phyloP scores from a whole-genome alignment of 2,888 invertebrate genomes.

The Beris chalybata region DNA sequence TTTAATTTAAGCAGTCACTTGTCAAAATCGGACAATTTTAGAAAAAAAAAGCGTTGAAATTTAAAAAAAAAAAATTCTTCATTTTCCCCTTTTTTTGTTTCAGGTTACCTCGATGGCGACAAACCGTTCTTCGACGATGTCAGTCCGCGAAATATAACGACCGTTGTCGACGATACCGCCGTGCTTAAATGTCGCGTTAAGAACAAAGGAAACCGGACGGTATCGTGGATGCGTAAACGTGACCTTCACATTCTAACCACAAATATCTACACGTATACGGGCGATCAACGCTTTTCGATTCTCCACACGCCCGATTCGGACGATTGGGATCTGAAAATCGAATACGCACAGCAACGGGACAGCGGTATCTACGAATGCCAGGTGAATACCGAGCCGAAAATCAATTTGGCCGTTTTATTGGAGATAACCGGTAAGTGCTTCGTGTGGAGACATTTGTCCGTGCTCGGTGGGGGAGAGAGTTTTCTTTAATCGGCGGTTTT shows the following conservation, averaged over 20 bases:
- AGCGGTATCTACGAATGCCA: slow-evolving; percentile 87
- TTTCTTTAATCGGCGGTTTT: no score
- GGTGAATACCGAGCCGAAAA: slow-evolving; percentile 88
- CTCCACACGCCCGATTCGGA: slow-evolving; percentile 81
- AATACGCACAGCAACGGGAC: slow-evolving; percentile 81
- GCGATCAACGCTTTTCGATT: slow-evolving; percentile 83
- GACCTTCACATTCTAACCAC: slow-evolving; percentile 80
- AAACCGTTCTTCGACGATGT: slow-evolving; percentile 86
- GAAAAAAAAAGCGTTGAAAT: no score
- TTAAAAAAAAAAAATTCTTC: no score
- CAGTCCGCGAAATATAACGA: slow-evolving; percentile 78
- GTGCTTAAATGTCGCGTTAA: slow-evolving; percentile 81
- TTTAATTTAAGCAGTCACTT: no score
- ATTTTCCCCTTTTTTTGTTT: slow-evolving; percentile 15
- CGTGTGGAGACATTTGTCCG: no score
- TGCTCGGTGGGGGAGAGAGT: no score
- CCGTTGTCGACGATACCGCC: slow-evolving; percentile 81
- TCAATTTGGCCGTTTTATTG: slow-evolving; percentile 79
- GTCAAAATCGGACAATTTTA: no score
- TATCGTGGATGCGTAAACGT: slow-evolving; percentile 56
- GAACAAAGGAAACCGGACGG: slow-evolving; percentile 84
- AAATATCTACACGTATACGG: slow-evolving; percentile 83
- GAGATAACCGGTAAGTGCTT: slow-evolving; percentile 53
- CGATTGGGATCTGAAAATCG: slow-evolving; percentile 84
- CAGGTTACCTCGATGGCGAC: slow-evolving; percentile 47